A percentile compares a stretch with the other conserved stretches of the same genome.
Evolutionary conservation across 2,888 invertebrate species (phyloP).

Genomic region (Lymantria monacha): DNA sequence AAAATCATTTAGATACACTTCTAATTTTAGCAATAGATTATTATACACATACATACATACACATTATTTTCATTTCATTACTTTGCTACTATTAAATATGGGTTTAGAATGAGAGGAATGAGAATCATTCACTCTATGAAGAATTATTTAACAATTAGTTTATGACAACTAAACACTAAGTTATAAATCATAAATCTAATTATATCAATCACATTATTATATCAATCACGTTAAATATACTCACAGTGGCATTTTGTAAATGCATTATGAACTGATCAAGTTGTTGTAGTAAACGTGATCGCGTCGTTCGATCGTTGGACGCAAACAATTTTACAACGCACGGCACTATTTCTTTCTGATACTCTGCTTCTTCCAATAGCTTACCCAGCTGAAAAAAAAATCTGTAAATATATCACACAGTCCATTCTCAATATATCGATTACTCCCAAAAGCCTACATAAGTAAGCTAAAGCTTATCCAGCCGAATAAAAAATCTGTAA

Average conservation of each 20-base stretch:
- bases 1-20: not conserved
- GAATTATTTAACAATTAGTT: too few relatives aligned
- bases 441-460: too few relatives aligned
- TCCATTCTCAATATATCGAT: too few relatives aligned
- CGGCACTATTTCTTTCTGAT: constrained; percentile 97
- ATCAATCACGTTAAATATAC: constrained; percentile 30
- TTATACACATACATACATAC: too few relatives aligned
- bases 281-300: constrained; percentile 96
- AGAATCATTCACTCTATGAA: too few relatives aligned
- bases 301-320: constrained; percentile 96
- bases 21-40: not conserved
- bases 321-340: constrained; percentile 98
- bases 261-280: constrained; percentile 94
- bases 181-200: too few relatives aligned
- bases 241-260: constrained; percentile 87
- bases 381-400: constrained; percentile 88
- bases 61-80: too few relatives aligned
- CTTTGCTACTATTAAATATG: too few relatives aligned
- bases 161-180: too few relatives aligned
- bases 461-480: constrained; percentile 96
- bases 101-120: too few relatives aligned
- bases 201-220: too few relatives aligned
- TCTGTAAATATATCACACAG: not conserved
- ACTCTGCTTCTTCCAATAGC: constrained; percentile 93
- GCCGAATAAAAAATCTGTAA: constrained; percentile 73